Evolutionary conservation across 2,797 vertebrate species (phyloP), one percentile per base, ranked within the genome.

Genomic region (Mastacembelus armatus): DNA sequence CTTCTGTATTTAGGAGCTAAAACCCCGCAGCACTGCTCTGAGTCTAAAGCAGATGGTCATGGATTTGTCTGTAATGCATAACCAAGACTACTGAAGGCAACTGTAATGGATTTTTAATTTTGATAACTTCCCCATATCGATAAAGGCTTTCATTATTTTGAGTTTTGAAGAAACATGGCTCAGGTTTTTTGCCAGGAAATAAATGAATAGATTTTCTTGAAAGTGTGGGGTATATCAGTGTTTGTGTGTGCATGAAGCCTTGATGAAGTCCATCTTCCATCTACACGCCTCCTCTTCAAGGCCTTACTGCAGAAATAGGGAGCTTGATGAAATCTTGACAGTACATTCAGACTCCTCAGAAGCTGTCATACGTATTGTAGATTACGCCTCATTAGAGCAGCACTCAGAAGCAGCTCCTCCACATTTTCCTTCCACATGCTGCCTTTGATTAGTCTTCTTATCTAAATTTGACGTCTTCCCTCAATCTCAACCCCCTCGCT

Each of bases 311-410:
- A 52, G 43, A 32, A 51, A 62, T 21, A 52, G 12, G 29, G 54
- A 67, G 42, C 44, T 59, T 66, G 66, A 64, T 68, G 47, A 59
- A 62, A 50, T 61, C 66, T 60, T 63, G 19, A 71, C 56, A 54
- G 43, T 65, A 54, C 35, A 18, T 30, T 40, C 44, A 44, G 60
- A 24, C 62, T 18, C 45, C 52, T 66, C 47, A 66, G 64, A 56
- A 21, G 43, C 43, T 68, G 63, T 48, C 76, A 78, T 36, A 40
- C 56, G 18, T 67, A 54, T 67, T 66, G 42, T 44, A 58, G 68
- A 83, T 77, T 49, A 63, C 12, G 18, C 54, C 76, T 86, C 74
- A 78, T 84, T 82, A 82, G 56, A 79, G 73, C 47, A 27, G 57
- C 51, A 21, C 48, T 71, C 50, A 61, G 49, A 62, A 49, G 64